A percentile compares a stretch with the other conserved stretches of the same genome.
These are phyloP conservation scores for Malacosoma neustria DNA, from an alignment of 2,888 invertebrate genomes.

Conservation along the genomic window DNA sequence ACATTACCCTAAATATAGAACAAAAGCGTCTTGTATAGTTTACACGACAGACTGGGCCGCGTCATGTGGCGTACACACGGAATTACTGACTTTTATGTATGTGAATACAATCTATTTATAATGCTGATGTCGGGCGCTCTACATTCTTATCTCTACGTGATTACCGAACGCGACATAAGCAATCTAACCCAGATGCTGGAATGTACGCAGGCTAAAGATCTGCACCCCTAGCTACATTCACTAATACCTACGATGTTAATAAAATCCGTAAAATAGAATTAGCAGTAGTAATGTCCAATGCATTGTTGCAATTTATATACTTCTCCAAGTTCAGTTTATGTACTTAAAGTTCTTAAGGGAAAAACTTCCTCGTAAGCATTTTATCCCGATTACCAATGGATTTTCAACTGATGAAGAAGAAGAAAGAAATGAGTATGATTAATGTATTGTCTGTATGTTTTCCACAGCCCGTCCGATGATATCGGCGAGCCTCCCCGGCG, in stretches of 20 bases:
- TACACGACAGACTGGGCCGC: constrained; percentile 36
- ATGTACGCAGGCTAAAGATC: constrained; percentile 7
- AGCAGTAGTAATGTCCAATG: no score
- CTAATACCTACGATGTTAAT: no score
- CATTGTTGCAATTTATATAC: no score
- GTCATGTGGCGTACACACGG: constrained; percentile 41
- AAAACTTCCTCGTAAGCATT: no score
- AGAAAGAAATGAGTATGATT: neutral
- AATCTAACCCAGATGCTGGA: constrained; percentile 44
- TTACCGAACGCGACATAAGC: constrained; percentile 32
- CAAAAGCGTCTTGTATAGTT: constrained; percentile 27
- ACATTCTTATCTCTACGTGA: constrained; percentile 61
- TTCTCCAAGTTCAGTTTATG: no score
- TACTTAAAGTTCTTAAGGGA: no score
- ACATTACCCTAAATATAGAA: constrained; percentile 31
- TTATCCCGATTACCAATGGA: no score
- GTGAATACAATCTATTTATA: constrained; percentile 70
- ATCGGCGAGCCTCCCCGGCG: constrained; percentile 79
- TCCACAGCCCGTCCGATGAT: constrained; percentile 77
- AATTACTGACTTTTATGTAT: constrained; percentile 46
- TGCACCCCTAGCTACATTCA: no score
- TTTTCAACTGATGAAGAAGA: no score
- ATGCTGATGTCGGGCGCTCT: constrained; percentile 57
- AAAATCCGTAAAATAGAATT: no score
- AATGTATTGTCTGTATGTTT: constrained; percentile 10